phyloP scores from a whole-genome alignment of 2,797 vertebrate genomes.

The Tamandua tetradactyla region DNA sequence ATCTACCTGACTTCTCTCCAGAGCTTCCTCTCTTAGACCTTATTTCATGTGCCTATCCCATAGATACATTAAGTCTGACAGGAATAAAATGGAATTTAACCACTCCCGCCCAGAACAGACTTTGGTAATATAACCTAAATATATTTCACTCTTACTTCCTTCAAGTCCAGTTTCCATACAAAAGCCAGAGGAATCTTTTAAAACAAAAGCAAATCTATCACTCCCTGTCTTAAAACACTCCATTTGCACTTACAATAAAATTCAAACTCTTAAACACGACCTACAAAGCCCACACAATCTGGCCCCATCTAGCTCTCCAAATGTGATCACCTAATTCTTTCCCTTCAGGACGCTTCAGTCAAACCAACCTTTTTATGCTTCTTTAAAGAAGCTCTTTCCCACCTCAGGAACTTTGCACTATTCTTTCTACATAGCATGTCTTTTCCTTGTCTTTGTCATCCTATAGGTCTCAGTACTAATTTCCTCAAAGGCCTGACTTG shows the following conservation, averaged over 20 bases:
- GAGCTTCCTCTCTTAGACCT: not conserved
- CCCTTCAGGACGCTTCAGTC: not conserved
- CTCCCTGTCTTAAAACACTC: not conserved
- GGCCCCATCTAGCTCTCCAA: not conserved
- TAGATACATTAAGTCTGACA: not conserved
- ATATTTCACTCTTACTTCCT: not conserved
- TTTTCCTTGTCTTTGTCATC: not conserved
- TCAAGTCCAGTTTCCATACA: not conserved
- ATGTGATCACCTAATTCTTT: not conserved
- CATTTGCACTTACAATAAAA: not conserved
- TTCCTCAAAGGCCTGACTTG: not conserved
- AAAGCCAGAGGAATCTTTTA: not conserved
- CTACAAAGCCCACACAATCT: not conserved
- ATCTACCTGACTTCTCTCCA: not conserved
- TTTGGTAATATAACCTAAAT: not conserved
- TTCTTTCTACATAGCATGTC: not conserved
- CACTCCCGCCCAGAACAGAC: not conserved
- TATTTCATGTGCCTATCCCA: not conserved
- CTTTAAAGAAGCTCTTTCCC: not conserved
- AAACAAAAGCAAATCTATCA: slow-evolving; percentile 27
- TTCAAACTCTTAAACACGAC: not conserved
- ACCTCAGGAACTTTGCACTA: not conserved
- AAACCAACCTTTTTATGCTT: not conserved
- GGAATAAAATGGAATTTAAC: not conserved
- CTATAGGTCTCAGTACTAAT: not conserved